These are phyloP conservation scores for Alouatta palliata DNA, from an alignment of 2,113 vertebrate genomes.

Conservation along the genomic window DNA sequence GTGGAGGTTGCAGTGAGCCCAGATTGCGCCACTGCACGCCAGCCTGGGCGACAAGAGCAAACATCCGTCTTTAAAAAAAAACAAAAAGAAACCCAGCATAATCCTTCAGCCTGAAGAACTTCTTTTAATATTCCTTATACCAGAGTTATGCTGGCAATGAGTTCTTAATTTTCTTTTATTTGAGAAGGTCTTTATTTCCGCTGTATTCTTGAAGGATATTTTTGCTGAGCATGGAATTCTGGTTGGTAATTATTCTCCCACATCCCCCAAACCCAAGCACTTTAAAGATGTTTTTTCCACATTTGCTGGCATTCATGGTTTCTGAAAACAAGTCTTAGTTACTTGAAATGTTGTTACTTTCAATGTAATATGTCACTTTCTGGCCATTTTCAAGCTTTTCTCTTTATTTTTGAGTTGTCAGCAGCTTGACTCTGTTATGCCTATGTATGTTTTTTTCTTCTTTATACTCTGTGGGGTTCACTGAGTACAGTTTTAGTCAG, in stretches of 20 bases:
- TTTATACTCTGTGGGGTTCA: not conserved
- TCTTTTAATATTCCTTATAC: not conserved
- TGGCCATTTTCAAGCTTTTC: not conserved
- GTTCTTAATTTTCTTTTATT: conserved; percentile 25
- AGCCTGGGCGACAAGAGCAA: too few relatives aligned
- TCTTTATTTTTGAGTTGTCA: conserved; percentile 16
- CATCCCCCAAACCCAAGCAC: not conserved
- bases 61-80: too few relatives aligned
- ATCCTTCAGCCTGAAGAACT: conserved; percentile 31
- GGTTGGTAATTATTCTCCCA: not conserved
- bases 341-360: not conserved
- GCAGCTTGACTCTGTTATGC: not conserved
- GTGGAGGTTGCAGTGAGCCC: too few relatives aligned
- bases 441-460: not conserved
- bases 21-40: too few relatives aligned
- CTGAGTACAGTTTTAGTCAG: not conserved
- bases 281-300: not conserved
- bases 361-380: not conserved
- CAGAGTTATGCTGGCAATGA: not conserved
- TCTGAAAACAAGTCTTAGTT: not conserved
- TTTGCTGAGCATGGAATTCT: not conserved
- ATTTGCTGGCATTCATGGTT: not conserved
- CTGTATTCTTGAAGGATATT: conserved; percentile 10
- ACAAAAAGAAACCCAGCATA: not conserved
- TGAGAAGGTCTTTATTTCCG: not conserved